These are phyloP conservation scores for Timandra comae DNA, from an alignment of 2,888 invertebrate genomes.

Conservation along the genomic window DNA sequence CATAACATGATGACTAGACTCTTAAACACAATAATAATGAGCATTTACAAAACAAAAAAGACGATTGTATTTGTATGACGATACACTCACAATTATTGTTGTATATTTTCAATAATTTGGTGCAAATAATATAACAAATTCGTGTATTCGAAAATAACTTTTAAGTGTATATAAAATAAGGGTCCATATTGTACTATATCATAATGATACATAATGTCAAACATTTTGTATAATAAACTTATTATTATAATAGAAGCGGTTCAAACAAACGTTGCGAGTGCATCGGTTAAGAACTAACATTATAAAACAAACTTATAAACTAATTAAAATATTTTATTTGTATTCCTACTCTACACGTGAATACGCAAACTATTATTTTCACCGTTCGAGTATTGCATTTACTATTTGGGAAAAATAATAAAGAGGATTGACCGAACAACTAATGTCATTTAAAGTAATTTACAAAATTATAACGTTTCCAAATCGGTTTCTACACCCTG, in stretches of 20 bases:
- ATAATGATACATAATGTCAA: conserved; percentile 1
- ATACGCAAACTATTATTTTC: conserved; percentile 31
- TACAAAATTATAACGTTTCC: too few species aligned
- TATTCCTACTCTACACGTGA: conserved; percentile 25
- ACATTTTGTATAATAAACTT: too few species aligned
- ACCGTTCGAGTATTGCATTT: conserved; percentile 25
- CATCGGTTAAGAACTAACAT: conserved; percentile 27
- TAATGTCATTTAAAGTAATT: too few species aligned
- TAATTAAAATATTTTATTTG: conserved; percentile 33
- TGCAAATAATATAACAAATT: too few species aligned
- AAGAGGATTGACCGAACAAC: too few species aligned
- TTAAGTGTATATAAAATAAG: too few species aligned
- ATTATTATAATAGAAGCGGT: too few species aligned
- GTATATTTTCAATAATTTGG: too few species aligned
- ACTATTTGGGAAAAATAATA: conserved; percentile 11
- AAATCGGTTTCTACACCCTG: too few species aligned
- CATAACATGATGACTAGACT: conserved; percentile 74
- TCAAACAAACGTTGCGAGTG: conserved; percentile 46
- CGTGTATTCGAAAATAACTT: conserved; percentile 4
- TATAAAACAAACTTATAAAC: conserved; percentile 44
- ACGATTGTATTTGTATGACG: conserved; percentile 25
- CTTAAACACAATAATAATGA: conserved; percentile 73
- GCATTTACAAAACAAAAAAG: conserved; percentile 69
- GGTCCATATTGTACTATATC: background rate
- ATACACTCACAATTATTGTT: conserved; percentile 32